Conservation (phyloP, 2,888 invertebrate genomes). For the Artemia sp. region DNA sequence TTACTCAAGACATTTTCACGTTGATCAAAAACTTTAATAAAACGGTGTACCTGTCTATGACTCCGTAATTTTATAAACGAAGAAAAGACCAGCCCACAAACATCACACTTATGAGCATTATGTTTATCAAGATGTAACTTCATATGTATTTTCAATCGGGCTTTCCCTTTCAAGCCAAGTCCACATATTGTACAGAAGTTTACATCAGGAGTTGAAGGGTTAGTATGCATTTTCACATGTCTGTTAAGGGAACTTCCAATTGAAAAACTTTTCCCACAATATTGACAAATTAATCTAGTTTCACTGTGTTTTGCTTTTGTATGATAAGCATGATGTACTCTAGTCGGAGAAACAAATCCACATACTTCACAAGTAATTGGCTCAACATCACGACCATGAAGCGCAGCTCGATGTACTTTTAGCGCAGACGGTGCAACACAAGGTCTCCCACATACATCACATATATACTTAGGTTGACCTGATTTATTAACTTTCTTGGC, state of each 20-base stretch:
- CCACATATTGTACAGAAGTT: not conserved
- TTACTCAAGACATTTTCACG: not conserved
- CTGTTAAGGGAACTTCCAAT: not conserved
- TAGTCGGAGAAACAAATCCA: not conserved
- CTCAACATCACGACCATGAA: not conserved
- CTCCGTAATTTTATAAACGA: not conserved
- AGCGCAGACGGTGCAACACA: not conserved
- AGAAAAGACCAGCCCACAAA: not conserved
- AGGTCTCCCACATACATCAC: no score
- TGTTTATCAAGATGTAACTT: not conserved
- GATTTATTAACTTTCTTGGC: no score
- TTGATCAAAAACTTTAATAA: constrained; percentile 3
- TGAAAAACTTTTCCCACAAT: not conserved
- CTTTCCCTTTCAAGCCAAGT: not conserved
- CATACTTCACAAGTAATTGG: not conserved
- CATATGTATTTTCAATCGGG: not conserved
- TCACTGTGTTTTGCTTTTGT: not conserved
- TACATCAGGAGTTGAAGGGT: not conserved
- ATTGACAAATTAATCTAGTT: not conserved
- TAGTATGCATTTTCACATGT: constrained; percentile 7
- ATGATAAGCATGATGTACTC: not conserved
- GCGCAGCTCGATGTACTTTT: not conserved
- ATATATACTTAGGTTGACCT: no score
- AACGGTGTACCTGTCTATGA: not conserved
- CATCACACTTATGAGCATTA: not conserved